Evolutionary conservation across 2,888 invertebrate species (phyloP).

Genomic region (Ptilodon capucinus): DNA sequence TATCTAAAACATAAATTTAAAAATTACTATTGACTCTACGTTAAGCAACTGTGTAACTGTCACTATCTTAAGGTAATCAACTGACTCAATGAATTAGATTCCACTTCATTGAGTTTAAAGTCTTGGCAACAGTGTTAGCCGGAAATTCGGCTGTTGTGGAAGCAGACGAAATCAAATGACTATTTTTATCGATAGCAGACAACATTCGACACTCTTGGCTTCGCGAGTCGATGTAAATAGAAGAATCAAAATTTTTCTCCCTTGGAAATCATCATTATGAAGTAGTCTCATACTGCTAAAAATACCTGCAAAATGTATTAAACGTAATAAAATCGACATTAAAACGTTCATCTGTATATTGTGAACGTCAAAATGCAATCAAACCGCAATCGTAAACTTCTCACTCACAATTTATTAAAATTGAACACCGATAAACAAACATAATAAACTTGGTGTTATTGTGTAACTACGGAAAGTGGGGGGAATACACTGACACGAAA

Average conservation of each 20-base stretch:
- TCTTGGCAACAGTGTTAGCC: slow-evolving; percentile 20
- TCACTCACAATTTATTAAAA: slow-evolving; percentile 18
- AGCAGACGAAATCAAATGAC: slow-evolving; percentile 23
- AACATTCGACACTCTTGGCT: slow-evolving; percentile 18
- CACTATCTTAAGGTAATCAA: too few relatives aligned
- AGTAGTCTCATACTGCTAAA: too few relatives aligned
- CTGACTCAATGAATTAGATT: slow-evolving; percentile 6
- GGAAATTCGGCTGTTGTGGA: slow-evolving; percentile 10
- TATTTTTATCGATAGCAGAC: slow-evolving; percentile 24
- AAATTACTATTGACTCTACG: too few relatives aligned
- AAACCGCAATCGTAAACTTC: slow-evolving; percentile 11
- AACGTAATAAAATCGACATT: not conserved
- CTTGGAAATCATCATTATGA: too few relatives aligned
- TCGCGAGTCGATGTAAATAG: not conserved
- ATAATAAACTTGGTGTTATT: slow-evolving; percentile 36
- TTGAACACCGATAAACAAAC: slow-evolving; percentile 25
- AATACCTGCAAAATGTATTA: too few relatives aligned
- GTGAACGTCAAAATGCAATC: slow-evolving; percentile 6
- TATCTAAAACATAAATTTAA: too few relatives aligned
- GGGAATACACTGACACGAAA: slow-evolving; percentile 37
- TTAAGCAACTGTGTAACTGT: too few relatives aligned
- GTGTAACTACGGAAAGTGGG: slow-evolving; percentile 56
- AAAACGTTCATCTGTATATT: not conserved
- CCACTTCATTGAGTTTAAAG: slow-evolving; percentile 9
- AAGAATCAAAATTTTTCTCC: too few relatives aligned